A percentile compares a stretch with the other conserved stretches of the same genome.
Evolutionary conservation across 1,140 invertebrate species (phyloP).

Genomic region (Branchinecta lynchi): DNA sequence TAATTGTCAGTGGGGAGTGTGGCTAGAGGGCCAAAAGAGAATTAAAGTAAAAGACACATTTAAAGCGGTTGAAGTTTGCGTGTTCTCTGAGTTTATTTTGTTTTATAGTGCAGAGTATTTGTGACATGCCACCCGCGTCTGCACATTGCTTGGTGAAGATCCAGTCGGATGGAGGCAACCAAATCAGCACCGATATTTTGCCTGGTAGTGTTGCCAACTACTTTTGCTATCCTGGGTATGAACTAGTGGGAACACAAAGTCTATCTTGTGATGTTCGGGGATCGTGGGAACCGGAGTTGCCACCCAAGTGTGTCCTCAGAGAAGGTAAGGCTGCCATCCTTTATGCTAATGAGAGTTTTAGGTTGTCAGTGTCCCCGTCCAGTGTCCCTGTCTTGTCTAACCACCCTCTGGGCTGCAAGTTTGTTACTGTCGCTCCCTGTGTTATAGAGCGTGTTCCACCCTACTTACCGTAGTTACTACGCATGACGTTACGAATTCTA

Average conservation of each 20-base stretch:
- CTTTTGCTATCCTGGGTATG: slow-evolving; percentile 10
- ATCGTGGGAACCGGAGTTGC: background rate
- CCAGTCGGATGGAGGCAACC: background rate
- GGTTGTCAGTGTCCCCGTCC: too few relatives aligned
- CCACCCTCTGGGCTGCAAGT: too few relatives aligned
- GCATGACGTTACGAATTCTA: too few relatives aligned
- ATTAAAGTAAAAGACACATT: too few relatives aligned
- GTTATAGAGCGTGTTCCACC: too few relatives aligned
- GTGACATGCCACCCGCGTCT: background rate
- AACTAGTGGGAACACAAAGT: background rate
- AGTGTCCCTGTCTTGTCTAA: too few relatives aligned
- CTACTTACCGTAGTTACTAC: too few relatives aligned
- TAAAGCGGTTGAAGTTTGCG: too few relatives aligned
- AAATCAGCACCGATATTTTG: background rate
- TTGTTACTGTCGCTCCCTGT: too few relatives aligned
- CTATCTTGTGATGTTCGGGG: background rate
- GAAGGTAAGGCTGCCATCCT: background rate
- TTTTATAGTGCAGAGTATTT: background rate
- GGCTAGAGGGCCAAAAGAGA: too few relatives aligned
- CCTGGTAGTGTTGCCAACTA: background rate
- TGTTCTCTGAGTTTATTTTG: background rate
- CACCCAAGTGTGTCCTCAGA: background rate
- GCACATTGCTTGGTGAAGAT: background rate
- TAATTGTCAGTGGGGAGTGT: too few relatives aligned
- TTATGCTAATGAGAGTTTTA: too few relatives aligned